Evolutionary conservation across 2,888 invertebrate genomes (phyloP), one percentile per base, ranked within the genome.

Genomic region (Oeneis ivallda): DNA sequence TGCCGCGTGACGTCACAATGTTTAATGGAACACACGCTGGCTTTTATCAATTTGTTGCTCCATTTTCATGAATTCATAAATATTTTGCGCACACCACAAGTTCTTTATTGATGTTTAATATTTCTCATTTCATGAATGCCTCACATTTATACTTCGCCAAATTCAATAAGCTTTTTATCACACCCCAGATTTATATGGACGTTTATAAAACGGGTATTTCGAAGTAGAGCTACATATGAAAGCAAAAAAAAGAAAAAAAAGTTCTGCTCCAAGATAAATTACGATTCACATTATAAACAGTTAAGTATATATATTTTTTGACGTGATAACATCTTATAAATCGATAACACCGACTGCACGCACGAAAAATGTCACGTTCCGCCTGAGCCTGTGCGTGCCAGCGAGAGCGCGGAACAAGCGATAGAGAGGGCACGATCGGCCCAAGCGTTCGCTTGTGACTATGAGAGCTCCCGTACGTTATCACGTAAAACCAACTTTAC

Each of bases 1-100:
- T 75, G 75, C 79, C 79, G 72, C 73, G 73, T 73, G 69, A 67
- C 65, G 62, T 70, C 70, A 67, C 72, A 71, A 70, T 70, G 70
- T 69, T 70, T 71, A 73, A 72, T 65, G 67, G 64, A 67, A 65
- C 47, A 52, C 52, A 66, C 56, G 41, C 65, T 15, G 49, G 65
- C 66, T 63, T 70, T 71, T 70, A 72, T 69, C 70, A 70, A 66
- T 64, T 65, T 57, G 60, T 65, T 68, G 54, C 67, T 64, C 67
- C 68, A 70, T 69, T 70, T 71, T 68, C 62, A 62, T 57, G 56
- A 60, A 65, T 64, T 59, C 57, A 54, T 67, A 59, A 66, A 68
- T 58, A 45, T 66, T 53, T 58, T 15, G 58, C 58, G 15, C 32
- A 60, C 47, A 41, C 54, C 43, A 17, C 34, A 41, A 61, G 56